Evolutionary conservation across 2,797 vertebrate genomes (phyloP), one percentile per base, ranked within the genome.

Genomic region (Protonibea diacanthus): DNA sequence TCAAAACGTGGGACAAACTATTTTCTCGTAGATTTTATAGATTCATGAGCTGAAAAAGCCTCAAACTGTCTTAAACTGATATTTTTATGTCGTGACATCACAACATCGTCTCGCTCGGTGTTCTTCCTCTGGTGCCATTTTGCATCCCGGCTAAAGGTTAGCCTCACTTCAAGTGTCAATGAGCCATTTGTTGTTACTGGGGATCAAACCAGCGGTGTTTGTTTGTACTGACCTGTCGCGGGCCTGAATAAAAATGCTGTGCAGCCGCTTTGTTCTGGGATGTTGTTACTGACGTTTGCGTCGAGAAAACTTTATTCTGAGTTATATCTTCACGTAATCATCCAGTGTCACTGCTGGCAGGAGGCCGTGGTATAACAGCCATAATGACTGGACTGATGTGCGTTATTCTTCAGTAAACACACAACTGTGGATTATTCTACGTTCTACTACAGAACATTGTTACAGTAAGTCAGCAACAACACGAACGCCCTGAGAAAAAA

Each of bases 181-280:
- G 64, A 82, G 47, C 48, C 33, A 2, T 64, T 23, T 58, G 52
- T 53, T 68, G 47, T 70, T 44, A 15, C 8, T 3, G 17, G 66
- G 61, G 53, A 55, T 61, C 14, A 21, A 38, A 83, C 72, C 76
- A 64, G 76, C 69, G 14, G 73, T 53, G 64, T 71, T 13, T 65
- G 51, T 82, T 29, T 82, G 69, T 79, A 52, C 61, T 58, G 62
- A 75, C 61, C 76, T 79, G 76, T 71, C 18, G 61, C 66, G 68
- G 68, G 40, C 55, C 68, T 74, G 29, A 76, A 71, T 68, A 79
- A 83, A 83, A 83, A 67, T 72, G 48, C 14, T 79, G 71, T 78
- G 71, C 65, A 40, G 58, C 60, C 2, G 53, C n/a, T 21, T 40
- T 21, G 25, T 59, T 25, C 4, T 64, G 1, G 6, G 7, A 33